Conservation (phyloP, 1,140 invertebrate species). For the Onthophagus taurus region DNA sequence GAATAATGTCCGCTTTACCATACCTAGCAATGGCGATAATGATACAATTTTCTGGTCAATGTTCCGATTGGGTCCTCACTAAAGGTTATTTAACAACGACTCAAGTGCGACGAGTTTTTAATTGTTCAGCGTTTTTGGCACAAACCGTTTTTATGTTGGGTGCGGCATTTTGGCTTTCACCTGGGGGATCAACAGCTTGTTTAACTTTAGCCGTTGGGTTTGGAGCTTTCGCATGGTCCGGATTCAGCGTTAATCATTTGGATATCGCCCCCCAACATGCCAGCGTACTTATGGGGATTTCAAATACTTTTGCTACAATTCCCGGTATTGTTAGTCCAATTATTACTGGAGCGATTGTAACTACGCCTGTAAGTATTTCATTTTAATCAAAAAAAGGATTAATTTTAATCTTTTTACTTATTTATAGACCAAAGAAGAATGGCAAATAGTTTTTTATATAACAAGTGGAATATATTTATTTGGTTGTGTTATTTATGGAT, state of each 20-base stretch:
- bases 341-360: slow-evolving; percentile 67
- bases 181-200: slow-evolving; percentile 58
- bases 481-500: slow-evolving; percentile 67
- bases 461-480: slow-evolving; percentile 65
- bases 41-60: slow-evolving; percentile 64
- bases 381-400: neutral
- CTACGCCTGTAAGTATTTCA: slow-evolving; percentile 47
- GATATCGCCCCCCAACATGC: slow-evolving; percentile 79
- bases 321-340: slow-evolving; percentile 79
- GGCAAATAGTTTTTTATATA: slow-evolving; percentile 78
- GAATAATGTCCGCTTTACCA: slow-evolving; percentile 72
- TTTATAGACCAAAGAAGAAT: slow-evolving; percentile 61
- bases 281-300: slow-evolving; percentile 76
- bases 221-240: slow-evolving; percentile 82
- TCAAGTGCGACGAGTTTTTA: slow-evolving; percentile 63
- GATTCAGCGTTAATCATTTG: slow-evolving; percentile 79
- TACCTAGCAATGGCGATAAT: slow-evolving; percentile 78
- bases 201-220: slow-evolving; percentile 78
- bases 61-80: slow-evolving; percentile 67
- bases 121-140: slow-evolving; percentile 66
- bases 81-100: slow-evolving; percentile 59
- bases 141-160: slow-evolving; percentile 79
- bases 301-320: slow-evolving; percentile 79
- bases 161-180: slow-evolving; percentile 57
- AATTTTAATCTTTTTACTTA: slow-evolving; percentile 2